Evolutionary conservation across 2,113 vertebrate genomes (phyloP).

Genomic region (Anolis carolinensis): DNA sequence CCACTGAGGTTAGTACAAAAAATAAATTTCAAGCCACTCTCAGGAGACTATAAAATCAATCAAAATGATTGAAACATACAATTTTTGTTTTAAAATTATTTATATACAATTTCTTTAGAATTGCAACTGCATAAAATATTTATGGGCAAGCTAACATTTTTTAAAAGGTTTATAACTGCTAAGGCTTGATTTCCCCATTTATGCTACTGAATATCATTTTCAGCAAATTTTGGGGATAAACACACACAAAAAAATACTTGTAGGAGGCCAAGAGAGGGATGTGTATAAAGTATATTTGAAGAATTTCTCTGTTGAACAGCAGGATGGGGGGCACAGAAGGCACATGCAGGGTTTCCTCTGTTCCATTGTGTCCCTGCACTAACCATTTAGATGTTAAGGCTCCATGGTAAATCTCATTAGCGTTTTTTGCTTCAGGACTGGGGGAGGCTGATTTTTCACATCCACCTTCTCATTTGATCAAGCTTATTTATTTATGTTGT

Average conservation of each 20-base stretch:
- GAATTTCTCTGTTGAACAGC: too few relatives aligned
- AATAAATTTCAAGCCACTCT: slow-evolving; percentile 66
- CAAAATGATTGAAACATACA: slow-evolving; percentile 33
- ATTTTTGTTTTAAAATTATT: slow-evolving; percentile 10
- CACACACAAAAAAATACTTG: neutral
- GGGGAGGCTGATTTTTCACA: neutral
- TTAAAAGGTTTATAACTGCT: neutral
- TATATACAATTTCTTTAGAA: neutral
- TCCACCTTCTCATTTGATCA: neutral
- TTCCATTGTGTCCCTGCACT: neutral
- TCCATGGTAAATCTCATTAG: neutral
- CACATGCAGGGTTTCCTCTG: neutral
- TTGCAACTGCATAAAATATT: neutral
- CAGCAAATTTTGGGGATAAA: neutral
- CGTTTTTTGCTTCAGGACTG: neutral
- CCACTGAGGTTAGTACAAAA: slow-evolving; percentile 59
- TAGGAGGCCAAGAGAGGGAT: neutral
- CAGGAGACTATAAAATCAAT: slow-evolving; percentile 72
- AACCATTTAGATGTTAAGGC: neutral
- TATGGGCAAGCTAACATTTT: neutral
- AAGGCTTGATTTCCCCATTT: neutral
- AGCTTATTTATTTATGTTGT: neutral
- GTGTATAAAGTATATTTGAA: too few relatives aligned
- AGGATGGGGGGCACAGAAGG: neutral
- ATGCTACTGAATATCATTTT: neutral